Evolutionary conservation across 2,113 vertebrate genomes (phyloP), one percentile per base, ranked within the genome.

Genomic region (Heterocephalus glaber): DNA sequence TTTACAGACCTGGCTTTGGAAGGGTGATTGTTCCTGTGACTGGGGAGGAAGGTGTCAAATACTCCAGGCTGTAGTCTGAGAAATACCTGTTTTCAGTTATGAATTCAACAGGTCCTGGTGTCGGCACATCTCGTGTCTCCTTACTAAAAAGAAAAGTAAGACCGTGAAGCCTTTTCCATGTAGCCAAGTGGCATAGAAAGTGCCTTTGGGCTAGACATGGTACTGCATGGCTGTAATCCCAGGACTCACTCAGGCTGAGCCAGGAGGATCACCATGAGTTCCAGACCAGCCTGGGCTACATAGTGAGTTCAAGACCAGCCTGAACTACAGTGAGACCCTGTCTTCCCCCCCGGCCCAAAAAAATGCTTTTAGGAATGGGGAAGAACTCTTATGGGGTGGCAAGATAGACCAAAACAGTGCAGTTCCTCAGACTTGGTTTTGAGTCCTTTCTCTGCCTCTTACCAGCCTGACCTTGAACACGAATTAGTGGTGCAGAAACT

Each of bases 1-100:
- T 72, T 60, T 77, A 41, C 19, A 92, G 52, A 47, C 65, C 90
- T 74, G 85, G 12, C 74, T 95, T 79, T 86, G 58, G 72, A 95
- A 86, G 14, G n/a, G 14, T 47, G 38, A 47, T 0, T 47, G 66
- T 38, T 97, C 44, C 24, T 63, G 28, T 68, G 63, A 61, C 63
- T 28, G 7, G 30, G 22, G 52, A 58, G 24, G 41, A 41, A 0
- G 33, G 47, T 8, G 19, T 56, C 49, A 65, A 19, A 30, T 41
- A 22, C 41, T 86, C 30, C 47, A 26, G 81, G 16, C 22, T 13
- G 4, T n/a, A 33, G 58, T 61, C 44, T 35, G 74, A 89, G 70
- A 68, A 90, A 56, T 66, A 41, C 22, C 63, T 58, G 54, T 92
- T 17, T 86, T 92, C 49, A 66, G 28, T 58, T 89, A 66, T 3